phyloP scores from a whole-genome alignment of 1,140 invertebrate genomes.

The Drosophila kikkawai region DNA sequence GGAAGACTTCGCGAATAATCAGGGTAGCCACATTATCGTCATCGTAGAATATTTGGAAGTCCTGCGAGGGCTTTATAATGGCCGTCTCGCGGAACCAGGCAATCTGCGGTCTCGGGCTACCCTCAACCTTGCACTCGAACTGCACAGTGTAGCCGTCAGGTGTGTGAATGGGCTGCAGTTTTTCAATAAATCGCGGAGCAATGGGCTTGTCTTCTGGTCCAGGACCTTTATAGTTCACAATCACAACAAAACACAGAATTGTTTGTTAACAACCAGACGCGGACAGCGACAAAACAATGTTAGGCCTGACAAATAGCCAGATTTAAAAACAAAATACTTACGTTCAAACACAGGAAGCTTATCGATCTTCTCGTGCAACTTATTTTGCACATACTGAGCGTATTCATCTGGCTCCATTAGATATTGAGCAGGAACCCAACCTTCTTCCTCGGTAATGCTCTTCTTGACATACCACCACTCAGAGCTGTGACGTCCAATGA shows the following conservation, averaged over 20 bases:
- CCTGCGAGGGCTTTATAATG: conserved; percentile 95
- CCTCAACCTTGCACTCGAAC: conserved; percentile 96
- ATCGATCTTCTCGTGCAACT: conserved; percentile 95
- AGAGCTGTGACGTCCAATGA: conserved; percentile 91
- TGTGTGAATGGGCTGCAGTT: conserved; percentile 92
- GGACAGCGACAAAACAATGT: conserved; percentile 25
- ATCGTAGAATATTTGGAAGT: conserved; percentile 97
- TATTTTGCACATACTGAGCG: conserved; percentile 93
- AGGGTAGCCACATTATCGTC: conserved; percentile 96
- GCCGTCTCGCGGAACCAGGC: conserved; percentile 97
- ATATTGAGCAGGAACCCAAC: conserved; percentile 96
- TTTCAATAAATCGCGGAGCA: conserved; percentile 94
- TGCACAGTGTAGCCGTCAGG: conserved; percentile 94
- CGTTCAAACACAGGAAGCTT: conserved; percentile 96
- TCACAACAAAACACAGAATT: conserved; percentile 57
- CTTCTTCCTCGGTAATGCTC: conserved; percentile 94
- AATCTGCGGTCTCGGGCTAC: conserved; percentile 94
- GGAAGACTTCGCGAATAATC: conserved; percentile 97
- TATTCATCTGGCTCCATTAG: conserved; percentile 93
- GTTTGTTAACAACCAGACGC: conserved; percentile 60
- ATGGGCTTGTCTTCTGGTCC: conserved; percentile 90
- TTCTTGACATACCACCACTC: conserved; percentile 98
- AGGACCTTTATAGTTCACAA: conserved; percentile 88
- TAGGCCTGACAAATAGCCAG: conserved; percentile 16
- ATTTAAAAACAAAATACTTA: conserved; percentile 86